A percentile compares a stretch with the other conserved stretches of the same genome.
These are phyloP conservation scores for Apis laboriosa DNA, from an alignment of 1,140 invertebrate genomes.

Conservation along the genomic window DNA sequence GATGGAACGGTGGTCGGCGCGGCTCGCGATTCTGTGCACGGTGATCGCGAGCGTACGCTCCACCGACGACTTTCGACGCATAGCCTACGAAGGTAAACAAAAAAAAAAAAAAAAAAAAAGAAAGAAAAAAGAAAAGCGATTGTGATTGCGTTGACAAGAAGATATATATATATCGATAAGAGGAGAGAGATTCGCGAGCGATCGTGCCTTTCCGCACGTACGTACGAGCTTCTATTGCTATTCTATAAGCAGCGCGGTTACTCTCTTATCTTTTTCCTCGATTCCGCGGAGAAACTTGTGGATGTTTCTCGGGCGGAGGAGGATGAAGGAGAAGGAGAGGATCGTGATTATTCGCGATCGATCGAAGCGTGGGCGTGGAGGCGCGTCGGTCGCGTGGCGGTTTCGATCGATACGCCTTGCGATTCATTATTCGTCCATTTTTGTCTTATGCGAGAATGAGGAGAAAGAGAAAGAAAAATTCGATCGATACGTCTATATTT, in stretches of 20 bases:
- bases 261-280: no score
- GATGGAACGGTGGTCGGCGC: slow-evolving; percentile 53
- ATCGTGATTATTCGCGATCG: not conserved
- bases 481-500: no score
- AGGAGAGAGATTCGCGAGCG: no score
- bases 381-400: slow-evolving; percentile 20
- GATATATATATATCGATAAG: no score
- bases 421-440: no score
- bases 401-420: slow-evolving; percentile 3
- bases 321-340: not conserved
- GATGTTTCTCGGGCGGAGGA: no score
- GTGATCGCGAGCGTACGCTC: slow-evolving; percentile 48
- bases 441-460: not conserved
- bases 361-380: not conserved
- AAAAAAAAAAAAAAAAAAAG: no score
- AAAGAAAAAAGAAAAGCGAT: no score
- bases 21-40: slow-evolving; percentile 46
- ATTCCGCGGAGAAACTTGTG: no score
- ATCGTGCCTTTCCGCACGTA: not conserved
- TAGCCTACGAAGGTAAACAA: slow-evolving; percentile 73
- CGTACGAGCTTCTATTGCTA: no score
- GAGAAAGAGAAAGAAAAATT: not conserved
- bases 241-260: no score
- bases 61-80: slow-evolving; percentile 73
- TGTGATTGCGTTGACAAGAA: no score